phyloP scores from a whole-genome alignment of 2,797 vertebrate genomes.

The Nasua narica region DNA sequence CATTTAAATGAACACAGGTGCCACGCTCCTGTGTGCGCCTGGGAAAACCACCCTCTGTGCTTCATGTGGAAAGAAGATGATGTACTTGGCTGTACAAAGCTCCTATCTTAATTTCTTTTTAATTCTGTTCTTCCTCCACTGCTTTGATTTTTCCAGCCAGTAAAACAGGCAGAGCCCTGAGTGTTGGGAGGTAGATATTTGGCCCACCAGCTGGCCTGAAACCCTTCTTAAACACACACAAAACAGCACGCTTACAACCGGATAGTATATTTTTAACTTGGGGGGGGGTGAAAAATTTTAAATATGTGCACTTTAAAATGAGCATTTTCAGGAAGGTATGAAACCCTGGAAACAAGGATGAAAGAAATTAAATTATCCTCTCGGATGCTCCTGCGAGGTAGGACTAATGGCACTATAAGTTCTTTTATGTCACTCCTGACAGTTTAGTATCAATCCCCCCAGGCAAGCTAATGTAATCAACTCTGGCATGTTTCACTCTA shows the following conservation, averaged over 20 bases:
- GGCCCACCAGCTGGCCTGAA: neutral
- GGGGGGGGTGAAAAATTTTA: neutral
- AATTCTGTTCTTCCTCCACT: slow-evolving; percentile 36
- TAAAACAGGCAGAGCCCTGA: slow-evolving; percentile 6
- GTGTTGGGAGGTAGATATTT: neutral
- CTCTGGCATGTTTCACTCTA: neutral
- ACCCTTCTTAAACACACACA: neutral
- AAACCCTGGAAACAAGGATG: slow-evolving; percentile 32
- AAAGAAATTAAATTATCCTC: slow-evolving; percentile 47
- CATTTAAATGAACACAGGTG: slow-evolving; percentile 70
- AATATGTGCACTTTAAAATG: slow-evolving; percentile 36
- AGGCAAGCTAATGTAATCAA: neutral
- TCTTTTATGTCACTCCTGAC: neutral
- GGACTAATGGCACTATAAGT: neutral
- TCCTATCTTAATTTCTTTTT: slow-evolving; percentile 59
- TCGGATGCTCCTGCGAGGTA: neutral
- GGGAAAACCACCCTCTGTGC: slow-evolving; percentile 34
- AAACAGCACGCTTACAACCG: neutral
- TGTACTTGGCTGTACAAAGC: neutral
- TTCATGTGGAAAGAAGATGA: neutral
- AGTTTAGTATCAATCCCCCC: neutral
- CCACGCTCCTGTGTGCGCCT: neutral
- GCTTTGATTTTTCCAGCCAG: neutral
- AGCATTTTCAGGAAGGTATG: slow-evolving; percentile 43
- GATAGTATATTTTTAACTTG: slow-evolving; percentile 45